These are phyloP conservation scores for Seriola dumerili DNA, from an alignment of 2,113 vertebrate genomes.

Conservation along the genomic window DNA sequence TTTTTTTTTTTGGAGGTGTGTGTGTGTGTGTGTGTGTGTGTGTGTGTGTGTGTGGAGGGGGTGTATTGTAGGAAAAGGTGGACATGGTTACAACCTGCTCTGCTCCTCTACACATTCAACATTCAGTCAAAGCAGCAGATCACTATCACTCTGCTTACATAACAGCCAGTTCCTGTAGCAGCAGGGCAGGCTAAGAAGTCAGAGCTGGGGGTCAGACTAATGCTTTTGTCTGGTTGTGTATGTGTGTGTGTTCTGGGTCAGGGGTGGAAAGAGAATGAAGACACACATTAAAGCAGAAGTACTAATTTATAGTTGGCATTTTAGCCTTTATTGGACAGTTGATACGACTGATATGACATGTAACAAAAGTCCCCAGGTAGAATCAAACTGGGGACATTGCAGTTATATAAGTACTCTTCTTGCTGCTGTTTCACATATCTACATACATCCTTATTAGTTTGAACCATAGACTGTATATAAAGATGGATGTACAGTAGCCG, in stretches of 20 bases:
- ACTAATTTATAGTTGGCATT: not conserved
- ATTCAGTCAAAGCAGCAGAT: constrained; percentile 48
- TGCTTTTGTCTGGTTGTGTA: not conserved
- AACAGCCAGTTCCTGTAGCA: constrained; percentile 13
- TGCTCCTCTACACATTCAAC: constrained; percentile 21
- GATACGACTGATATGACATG: not conserved
- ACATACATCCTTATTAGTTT: no score
- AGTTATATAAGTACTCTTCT: no score
- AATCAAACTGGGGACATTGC: no score
- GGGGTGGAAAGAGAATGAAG: not conserved
- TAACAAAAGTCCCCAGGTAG: not conserved
- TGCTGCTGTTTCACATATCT: no score
- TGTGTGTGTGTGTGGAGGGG: not conserved
- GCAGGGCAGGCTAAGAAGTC: not conserved
- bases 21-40: not conserved
- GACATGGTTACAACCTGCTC: constrained; percentile 48
- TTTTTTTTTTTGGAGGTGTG: constrained; percentile 4
- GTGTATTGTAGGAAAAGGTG: constrained; percentile 30
- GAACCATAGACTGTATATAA: no score
- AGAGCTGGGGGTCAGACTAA: constrained; percentile 1
- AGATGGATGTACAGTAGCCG: no score
- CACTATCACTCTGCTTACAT: constrained; percentile 49
- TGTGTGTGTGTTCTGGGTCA: not conserved
- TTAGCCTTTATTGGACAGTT: not conserved
- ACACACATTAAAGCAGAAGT: not conserved